A percentile compares a stretch with the other conserved stretches of the same genome.
These are phyloP conservation scores for Empidonax alnorum DNA, from an alignment of 2,113 vertebrate species.

Conservation along the genomic window DNA sequence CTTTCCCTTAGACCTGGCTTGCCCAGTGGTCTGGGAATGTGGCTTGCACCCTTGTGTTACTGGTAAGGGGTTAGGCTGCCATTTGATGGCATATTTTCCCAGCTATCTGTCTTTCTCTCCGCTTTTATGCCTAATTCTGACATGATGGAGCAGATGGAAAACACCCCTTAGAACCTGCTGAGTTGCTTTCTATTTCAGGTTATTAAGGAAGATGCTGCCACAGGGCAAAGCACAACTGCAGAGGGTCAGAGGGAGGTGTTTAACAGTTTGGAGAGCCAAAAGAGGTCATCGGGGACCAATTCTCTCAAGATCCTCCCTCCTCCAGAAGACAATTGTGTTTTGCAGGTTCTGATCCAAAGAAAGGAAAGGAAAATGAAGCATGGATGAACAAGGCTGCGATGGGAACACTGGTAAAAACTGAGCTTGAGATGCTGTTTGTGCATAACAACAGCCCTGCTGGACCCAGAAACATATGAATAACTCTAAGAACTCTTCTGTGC, in stretches of 20 bases:
- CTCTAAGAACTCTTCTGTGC: not conserved
- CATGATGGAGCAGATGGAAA: not conserved
- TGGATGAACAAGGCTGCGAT: not conserved
- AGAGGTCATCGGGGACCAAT: not conserved
- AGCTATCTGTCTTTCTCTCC: not conserved
- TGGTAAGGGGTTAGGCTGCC: not conserved
- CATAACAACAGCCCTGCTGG: not conserved
- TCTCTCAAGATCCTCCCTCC: not conserved
- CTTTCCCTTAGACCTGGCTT: not conserved
- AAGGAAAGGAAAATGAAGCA: not conserved
- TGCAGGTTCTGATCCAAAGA: not conserved
- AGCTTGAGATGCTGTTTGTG: not conserved
- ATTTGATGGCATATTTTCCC: not conserved
- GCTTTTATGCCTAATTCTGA: not conserved
- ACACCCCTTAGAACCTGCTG: not conserved
- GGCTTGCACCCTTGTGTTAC: not conserved
- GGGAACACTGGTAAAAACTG: not conserved
- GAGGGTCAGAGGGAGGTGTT: not conserved
- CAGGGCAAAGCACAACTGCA: not conserved
- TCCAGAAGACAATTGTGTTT: not conserved
- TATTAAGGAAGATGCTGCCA: not conserved
- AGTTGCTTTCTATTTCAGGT: not conserved
- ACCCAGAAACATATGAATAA: slow-evolving; percentile 15
- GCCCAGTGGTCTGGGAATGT: accelerated
- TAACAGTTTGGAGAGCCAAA: not conserved